Evolutionary conservation across 2,888 invertebrate species (phyloP).

Genomic region (Halocaridina rubra): DNA sequence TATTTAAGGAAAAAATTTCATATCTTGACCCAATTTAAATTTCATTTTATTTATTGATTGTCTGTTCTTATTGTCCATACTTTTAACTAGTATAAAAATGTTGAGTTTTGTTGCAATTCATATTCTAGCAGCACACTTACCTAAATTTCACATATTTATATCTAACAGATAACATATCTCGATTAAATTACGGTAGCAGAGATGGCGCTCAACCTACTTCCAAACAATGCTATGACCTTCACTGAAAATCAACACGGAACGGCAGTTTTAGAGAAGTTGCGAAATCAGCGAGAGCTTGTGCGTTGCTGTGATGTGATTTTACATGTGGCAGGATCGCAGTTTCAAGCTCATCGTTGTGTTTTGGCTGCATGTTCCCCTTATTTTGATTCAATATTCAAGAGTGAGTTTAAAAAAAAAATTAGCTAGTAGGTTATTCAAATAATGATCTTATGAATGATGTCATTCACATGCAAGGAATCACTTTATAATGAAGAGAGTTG

Average conservation of each 20-base stretch:
- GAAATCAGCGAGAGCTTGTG: slow-evolving; percentile 71
- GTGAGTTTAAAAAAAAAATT: background rate
- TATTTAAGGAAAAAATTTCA: too few species aligned
- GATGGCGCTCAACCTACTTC: slow-evolving; percentile 54
- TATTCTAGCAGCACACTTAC: too few species aligned
- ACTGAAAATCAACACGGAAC: slow-evolving; percentile 68
- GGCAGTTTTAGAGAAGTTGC: slow-evolving; percentile 69
- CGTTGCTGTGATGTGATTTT: slow-evolving; percentile 70
- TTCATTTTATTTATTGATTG: too few species aligned
- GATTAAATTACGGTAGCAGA: background rate
- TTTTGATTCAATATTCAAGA: slow-evolving; percentile 75
- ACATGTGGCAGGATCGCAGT: slow-evolving; percentile 68
- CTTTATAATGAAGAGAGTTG: too few species aligned
- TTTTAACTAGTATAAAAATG: too few species aligned
- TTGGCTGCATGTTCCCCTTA: slow-evolving; percentile 76
- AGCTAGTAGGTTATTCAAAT: background rate
- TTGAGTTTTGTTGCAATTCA: too few species aligned
- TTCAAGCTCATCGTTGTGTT: slow-evolving; percentile 71
- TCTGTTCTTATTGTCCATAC: too few species aligned
- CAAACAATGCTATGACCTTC: slow-evolving; percentile 63
- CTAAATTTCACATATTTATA: too few species aligned
- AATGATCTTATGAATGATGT: background rate
- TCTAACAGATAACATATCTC: too few species aligned
- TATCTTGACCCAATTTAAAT: too few species aligned
- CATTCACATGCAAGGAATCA: too few species aligned